Conservation (phyloP, 2,888 invertebrate genomes). For the Agriopis marginaria region DNA sequence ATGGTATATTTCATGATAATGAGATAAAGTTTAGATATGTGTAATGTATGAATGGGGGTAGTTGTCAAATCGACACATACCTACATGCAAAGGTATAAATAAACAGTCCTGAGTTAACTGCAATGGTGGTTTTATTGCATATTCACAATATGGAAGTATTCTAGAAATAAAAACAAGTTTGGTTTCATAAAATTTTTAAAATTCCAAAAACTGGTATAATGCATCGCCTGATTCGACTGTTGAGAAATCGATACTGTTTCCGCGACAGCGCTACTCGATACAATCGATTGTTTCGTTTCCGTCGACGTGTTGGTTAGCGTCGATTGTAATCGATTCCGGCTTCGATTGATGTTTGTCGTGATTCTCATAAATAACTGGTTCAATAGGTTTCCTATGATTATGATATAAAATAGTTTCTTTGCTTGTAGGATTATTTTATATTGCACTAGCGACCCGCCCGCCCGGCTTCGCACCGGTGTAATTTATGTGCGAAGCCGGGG, state of each 20-base stretch:
- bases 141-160: not conserved
- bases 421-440: no score
- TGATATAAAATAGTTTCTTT: not conserved
- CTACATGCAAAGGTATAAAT: no score
- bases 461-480: no score
- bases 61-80: no score
- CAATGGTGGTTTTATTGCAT: no score
- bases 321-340: constrained; percentile 27
- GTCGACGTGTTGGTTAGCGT: constrained; percentile 41
- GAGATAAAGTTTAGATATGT: not conserved
- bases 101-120: no score
- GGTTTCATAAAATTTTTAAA: not conserved
- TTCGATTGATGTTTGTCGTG: constrained; percentile 22
- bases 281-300: constrained; percentile 51
- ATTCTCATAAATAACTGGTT: constrained; percentile 29
- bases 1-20: not conserved
- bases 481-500: no score
- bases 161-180: not conserved
- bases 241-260: constrained; percentile 59
- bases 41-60: no score
- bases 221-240: constrained; percentile 47
- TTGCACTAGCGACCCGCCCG: no score
- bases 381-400: constrained; percentile 3
- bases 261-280: constrained; percentile 53
- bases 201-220: constrained; percentile 20